Evolutionary conservation across 2,888 invertebrate species (phyloP).

Genomic region (Lymantria dispar): DNA sequence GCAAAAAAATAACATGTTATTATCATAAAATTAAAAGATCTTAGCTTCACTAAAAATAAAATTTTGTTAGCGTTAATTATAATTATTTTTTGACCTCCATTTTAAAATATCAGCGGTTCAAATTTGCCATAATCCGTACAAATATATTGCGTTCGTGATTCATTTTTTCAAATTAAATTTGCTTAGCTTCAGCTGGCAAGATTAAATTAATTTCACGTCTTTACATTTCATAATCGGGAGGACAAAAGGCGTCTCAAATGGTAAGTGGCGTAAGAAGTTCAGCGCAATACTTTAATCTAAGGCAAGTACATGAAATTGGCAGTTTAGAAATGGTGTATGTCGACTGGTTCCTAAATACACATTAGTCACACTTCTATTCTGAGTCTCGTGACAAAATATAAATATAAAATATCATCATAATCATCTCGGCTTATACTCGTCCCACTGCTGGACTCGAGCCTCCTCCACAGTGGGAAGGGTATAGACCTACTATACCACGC

Average conservation of each 20-base stretch:
- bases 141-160: background rate
- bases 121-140: background rate
- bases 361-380: too few relatives aligned
- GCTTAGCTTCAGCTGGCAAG: conserved; percentile 2
- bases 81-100: conserved; percentile 8
- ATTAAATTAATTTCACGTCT: conserved; percentile 29
- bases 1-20: conserved; percentile 17
- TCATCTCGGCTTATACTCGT: too few relatives aligned
- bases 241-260: conserved; percentile 26
- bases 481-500: too few relatives aligned
- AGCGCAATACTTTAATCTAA: conserved; percentile 23
- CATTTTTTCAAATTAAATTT: conserved; percentile 7
- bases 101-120: conserved; percentile 1
- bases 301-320: conserved; percentile 4
- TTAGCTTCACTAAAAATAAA: conserved; percentile 2
- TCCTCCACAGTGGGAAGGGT: too few relatives aligned
- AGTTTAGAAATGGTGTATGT: conserved; percentile 15
- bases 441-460: too few relatives aligned
- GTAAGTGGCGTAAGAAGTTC: conserved; percentile 24
- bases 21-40: conserved; percentile 4
- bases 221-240: conserved; percentile 16
- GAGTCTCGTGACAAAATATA: too few relatives aligned
- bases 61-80: conserved; percentile 5
- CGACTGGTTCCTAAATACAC: too few relatives aligned
- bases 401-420: too few relatives aligned